Base-by-base conservation (phyloP, 2,888 invertebrate genomes). In the Calliphora vomitoria region DNA sequence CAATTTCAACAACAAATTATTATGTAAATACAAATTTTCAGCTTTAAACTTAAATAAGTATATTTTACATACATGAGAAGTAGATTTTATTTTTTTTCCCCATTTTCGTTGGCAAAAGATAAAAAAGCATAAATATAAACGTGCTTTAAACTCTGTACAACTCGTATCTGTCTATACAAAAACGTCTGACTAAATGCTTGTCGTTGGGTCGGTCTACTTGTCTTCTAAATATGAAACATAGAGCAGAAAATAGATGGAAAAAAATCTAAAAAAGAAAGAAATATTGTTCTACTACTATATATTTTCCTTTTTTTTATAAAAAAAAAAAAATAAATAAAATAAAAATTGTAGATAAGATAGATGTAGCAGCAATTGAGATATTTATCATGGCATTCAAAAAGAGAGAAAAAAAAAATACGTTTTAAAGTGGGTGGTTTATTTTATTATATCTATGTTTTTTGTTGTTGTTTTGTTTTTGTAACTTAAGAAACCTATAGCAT, bases 381-480 rank as follows among this genome's bases (percentile, higher is more conserved):
- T 83, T 82, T 20, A 78, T 71, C 76, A 69, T 78, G 62, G 76
- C 69, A 76, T 69, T 76, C 18, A 71, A 62, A n/a, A 64, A 31
- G 20, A 71, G 41, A 76, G 15, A 53, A 47, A 47, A 72, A n/a
- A 35, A 82, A 50, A 25, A 66, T 10, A n/a, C 53, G 15, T 44
- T 69, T 68, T 74, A 50, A 85, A 80, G 85, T 80, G 85, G 85
- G 85, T 75, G 84, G 66, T 74, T 85, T 68, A 68, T 69, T 69
- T 74, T 68, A 85, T 79, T 79, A 50, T 50, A 50, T 31, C n/a
- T 25, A 25, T 25, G 4, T 35, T 20, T 60, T 62, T 55, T n/a
- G n/a, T 35, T 8, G 38, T 15, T 20, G 8, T 41, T 60, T 68
- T 50, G 38, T 58, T 60, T n/a, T 66, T 66, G 35, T 41, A 72